These are phyloP conservation scores for Diadumene lineata DNA, from an alignment of 92 coral and sea anemone species.

Conservation along the genomic window DNA sequence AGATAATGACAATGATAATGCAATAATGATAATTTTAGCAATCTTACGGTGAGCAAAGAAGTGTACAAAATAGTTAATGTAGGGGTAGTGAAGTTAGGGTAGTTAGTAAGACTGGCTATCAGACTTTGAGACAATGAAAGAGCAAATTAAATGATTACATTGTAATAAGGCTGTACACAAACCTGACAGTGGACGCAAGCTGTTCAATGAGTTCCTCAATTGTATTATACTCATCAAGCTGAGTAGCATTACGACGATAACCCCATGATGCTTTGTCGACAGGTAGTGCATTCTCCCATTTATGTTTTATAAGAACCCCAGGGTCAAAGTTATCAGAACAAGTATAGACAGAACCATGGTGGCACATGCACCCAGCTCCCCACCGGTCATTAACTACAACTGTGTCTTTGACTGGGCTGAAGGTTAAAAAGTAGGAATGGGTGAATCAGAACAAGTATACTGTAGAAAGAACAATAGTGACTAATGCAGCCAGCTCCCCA, in stretches of 20 bases:
- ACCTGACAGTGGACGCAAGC: constrained; percentile 91
- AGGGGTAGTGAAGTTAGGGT: no score
- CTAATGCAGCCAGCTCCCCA: constrained; percentile 74
- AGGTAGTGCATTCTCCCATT: constrained; percentile 95
- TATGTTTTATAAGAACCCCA: constrained; percentile 71
- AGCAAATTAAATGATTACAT: neutral
- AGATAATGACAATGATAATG: no score
- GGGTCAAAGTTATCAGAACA: constrained; percentile 69
- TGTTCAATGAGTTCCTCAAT: constrained; percentile 65
- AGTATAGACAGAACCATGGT: constrained; percentile 67
- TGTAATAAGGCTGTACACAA: neutral
- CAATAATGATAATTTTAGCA: no score
- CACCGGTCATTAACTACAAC: constrained; percentile 83
- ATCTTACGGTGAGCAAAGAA: no score
- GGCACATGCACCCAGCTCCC: constrained; percentile 67
- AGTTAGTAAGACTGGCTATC: no score
- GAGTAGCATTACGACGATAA: constrained; percentile 72
- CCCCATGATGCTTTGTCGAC: constrained; percentile 94
- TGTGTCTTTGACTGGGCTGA: constrained; percentile 77
- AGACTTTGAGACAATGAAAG: neutral
- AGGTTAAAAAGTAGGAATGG: neutral
- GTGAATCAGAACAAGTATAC: neutral
- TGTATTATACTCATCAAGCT: constrained; percentile 55
- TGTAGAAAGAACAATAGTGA: constrained; percentile 63
- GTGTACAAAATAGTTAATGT: no score